A percentile compares a stretch with the other conserved stretches of the same genome.
These are phyloP conservation scores for Helicoverpa assulta DNA, from an alignment of 2,888 invertebrate species.

Conservation along the genomic window DNA sequence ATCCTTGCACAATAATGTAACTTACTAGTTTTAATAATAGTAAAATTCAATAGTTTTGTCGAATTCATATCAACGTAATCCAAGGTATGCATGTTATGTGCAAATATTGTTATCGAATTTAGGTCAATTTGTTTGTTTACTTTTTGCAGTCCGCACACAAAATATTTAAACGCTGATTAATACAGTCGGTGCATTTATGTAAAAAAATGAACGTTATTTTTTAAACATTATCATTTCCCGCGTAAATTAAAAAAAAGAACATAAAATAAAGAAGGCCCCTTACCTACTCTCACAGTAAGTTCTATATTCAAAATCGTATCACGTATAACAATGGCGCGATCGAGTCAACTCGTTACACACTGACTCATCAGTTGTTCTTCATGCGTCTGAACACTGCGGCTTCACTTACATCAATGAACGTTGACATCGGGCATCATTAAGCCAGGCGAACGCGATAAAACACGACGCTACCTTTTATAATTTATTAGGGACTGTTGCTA, in stretches of 20 bases:
- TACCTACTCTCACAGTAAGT: constrained; percentile 46
- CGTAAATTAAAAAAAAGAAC: background rate
- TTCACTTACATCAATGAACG: constrained; percentile 80
- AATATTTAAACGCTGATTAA: constrained; percentile 6
- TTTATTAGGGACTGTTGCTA: constrained; percentile 52
- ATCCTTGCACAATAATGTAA: background rate
- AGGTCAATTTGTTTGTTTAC: constrained; percentile 33
- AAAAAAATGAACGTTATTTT: background rate
- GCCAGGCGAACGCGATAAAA: constrained; percentile 68
- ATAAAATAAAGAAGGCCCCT: constrained; percentile 25
- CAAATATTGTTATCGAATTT: constrained; percentile 33
- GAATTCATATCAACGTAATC: background rate
- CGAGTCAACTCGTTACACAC: constrained; percentile 58
- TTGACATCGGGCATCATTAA: constrained; percentile 71
- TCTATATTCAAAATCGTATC: constrained; percentile 50
- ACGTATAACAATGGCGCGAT: constrained; percentile 53
- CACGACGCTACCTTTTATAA: constrained; percentile 46
- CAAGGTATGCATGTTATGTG: background rate
- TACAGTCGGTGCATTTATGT: background rate
- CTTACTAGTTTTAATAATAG: background rate
- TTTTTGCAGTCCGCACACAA: constrained; percentile 5
- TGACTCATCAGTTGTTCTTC: constrained; percentile 65
- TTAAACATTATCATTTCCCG: background rate
- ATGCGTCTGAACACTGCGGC: constrained; percentile 74
- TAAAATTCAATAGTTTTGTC: background rate